A percentile compares a stretch with the other conserved stretches of the same genome.
Evolutionary conservation across 2,888 invertebrate genomes (phyloP).

Genomic region (Drosophila gaucha): DNA sequence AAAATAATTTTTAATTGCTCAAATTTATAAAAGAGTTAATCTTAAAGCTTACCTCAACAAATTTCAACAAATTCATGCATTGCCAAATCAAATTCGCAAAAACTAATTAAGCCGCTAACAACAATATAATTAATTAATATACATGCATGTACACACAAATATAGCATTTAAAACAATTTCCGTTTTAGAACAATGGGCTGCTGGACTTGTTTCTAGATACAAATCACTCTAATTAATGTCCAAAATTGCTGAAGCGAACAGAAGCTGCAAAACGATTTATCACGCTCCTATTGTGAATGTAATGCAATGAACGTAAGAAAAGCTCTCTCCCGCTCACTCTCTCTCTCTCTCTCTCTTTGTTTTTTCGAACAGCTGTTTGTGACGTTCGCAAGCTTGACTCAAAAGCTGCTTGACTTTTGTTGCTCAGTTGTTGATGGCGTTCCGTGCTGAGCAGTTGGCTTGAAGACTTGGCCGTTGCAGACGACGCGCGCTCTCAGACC

Average conservation of each 20-base stretch:
- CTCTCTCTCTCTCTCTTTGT: not conserved
- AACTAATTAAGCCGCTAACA: too few species aligned
- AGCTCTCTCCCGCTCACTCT: constrained; percentile 22
- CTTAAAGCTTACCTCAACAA: not conserved
- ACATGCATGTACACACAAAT: not conserved
- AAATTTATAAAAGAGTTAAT: too few species aligned
- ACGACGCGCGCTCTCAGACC: constrained; percentile 33
- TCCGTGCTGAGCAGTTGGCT: constrained; percentile 55
- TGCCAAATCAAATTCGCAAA: too few species aligned
- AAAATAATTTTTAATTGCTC: too few species aligned
- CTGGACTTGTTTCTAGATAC: constrained; percentile 36
- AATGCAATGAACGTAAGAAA: constrained; percentile 39
- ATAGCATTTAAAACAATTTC: constrained; percentile 35
- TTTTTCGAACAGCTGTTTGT: constrained; percentile 41
- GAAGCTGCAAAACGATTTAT: constrained; percentile 29
- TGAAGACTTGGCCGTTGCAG: constrained; percentile 21
- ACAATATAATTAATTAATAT: constrained; percentile 12
- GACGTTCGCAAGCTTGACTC: constrained; percentile 61
- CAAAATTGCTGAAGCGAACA: constrained; percentile 40
- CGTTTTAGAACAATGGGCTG: constrained; percentile 62
- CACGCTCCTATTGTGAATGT: constrained; percentile 43
- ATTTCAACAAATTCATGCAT: not conserved
- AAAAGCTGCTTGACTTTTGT: constrained; percentile 58
- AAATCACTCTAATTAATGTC: constrained; percentile 57
- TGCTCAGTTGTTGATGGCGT: constrained; percentile 55